These are phyloP conservation scores for Ophthalmolycus amberensis DNA, from an alignment of 2,113 vertebrate species.

Conservation along the genomic window DNA sequence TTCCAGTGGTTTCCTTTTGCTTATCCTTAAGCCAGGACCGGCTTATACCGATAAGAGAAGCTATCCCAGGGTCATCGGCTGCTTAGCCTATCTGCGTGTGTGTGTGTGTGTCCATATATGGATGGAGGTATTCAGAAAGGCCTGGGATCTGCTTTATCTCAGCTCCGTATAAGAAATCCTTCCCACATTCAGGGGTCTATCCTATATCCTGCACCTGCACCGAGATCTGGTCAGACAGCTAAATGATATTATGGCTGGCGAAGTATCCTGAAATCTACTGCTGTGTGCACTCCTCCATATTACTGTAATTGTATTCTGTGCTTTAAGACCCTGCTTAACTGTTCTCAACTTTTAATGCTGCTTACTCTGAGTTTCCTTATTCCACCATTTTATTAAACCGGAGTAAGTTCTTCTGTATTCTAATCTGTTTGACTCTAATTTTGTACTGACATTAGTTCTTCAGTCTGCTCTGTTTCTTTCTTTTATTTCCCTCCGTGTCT, in stretches of 20 bases:
- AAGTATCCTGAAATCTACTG: slow-evolving; percentile 19
- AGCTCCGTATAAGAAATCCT: slow-evolving; percentile 41
- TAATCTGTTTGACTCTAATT: not conserved
- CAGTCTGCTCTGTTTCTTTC: not conserved
- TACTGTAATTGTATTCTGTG: not conserved
- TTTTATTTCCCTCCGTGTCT: slow-evolving; percentile 8
- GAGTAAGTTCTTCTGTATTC: not conserved
- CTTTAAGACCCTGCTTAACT: not conserved
- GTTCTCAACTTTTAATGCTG: not conserved
- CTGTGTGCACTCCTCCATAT: slow-evolving; percentile 18
- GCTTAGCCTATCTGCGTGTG: slow-evolving; percentile 49
- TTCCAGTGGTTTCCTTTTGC: slow-evolving; percentile 70
- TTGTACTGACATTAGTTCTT: not conserved
- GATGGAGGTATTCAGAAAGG: slow-evolving; percentile 32
- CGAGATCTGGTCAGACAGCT: slow-evolving; percentile 29
- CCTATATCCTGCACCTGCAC: slow-evolving; percentile 27
- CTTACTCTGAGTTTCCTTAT: not conserved
- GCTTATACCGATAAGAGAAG: slow-evolving; percentile 77
- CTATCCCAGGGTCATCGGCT: slow-evolving; percentile 69
- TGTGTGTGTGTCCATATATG: slow-evolving; percentile 14
- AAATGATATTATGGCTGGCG: slow-evolving; percentile 10
- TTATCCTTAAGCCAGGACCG: slow-evolving; percentile 71
- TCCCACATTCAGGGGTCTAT: slow-evolving; percentile 42
- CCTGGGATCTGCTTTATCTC: slow-evolving; percentile 59
- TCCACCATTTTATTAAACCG: not conserved